A percentile compares a stretch with the other conserved stretches of the same genome.
These are phyloP conservation scores for Platichthys flesus DNA, from an alignment of 2,113 vertebrate genomes.

Conservation along the genomic window DNA sequence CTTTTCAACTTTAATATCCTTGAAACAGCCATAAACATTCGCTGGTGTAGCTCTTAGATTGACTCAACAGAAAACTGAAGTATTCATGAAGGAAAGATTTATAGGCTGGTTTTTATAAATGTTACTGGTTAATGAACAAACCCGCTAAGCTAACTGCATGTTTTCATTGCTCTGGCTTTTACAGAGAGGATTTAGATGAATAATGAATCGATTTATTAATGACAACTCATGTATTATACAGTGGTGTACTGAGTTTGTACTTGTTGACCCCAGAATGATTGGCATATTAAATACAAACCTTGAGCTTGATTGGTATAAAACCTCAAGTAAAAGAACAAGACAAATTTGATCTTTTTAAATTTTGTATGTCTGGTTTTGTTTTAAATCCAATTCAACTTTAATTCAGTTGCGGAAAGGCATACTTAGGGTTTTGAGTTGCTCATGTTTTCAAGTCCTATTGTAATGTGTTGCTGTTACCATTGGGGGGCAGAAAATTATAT, in stretches of 20 bases:
- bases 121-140: not conserved
- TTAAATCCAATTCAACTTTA: not conserved
- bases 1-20: slow-evolving; percentile 6
- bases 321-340: not conserved
- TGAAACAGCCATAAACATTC: not conserved
- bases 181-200: not conserved
- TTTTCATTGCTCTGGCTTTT: not conserved
- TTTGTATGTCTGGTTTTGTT: not conserved
- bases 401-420: not conserved
- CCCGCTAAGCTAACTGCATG: not conserved
- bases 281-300: not conserved
- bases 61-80: not conserved
- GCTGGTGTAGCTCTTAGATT: not conserved
- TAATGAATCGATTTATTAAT: not conserved
- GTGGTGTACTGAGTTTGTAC: not conserved
- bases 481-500: slow-evolving; percentile 18
- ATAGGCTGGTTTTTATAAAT: not conserved
- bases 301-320: not conserved
- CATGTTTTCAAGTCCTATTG: not conserved
- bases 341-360: not conserved
- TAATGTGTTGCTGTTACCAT: slow-evolving; percentile 13
- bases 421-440: not conserved
- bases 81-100: not conserved
- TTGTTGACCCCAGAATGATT: not conserved
- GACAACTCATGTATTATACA: not conserved